A percentile compares a stretch with the other conserved stretches of the same genome.
phyloP scores from a whole-genome alignment of 2,113 vertebrate species.

The Tautogolabrus adspersus region DNA sequence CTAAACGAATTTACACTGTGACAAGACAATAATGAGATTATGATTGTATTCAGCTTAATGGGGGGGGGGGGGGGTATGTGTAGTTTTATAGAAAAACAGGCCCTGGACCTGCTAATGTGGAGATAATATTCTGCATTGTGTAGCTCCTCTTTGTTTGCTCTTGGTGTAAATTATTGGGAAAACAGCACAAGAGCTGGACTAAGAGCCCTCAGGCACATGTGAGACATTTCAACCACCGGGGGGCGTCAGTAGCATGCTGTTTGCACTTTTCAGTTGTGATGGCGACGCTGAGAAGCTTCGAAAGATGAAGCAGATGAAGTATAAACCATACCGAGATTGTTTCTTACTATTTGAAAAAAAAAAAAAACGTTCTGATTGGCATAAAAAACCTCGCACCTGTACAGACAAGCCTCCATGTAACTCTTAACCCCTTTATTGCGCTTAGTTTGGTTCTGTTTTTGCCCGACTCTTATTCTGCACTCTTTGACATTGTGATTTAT shows the following conservation, averaged over 20 bases:
- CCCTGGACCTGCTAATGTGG: not conserved
- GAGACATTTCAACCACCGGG: conserved; percentile 40
- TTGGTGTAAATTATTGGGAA: not conserved
- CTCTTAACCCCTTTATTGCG: too few species aligned
- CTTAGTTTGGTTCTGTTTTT: too few species aligned
- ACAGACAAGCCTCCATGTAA: too few species aligned
- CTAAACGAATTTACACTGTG: too few species aligned
- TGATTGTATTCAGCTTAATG: too few species aligned
- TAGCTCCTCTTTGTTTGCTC: not conserved
- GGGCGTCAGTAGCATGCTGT: conserved; percentile 36
- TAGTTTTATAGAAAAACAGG: not conserved
- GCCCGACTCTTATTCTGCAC: too few species aligned
- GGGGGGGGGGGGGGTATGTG: too few species aligned
- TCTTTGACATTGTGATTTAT: too few species aligned
- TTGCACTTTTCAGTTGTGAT: not conserved
- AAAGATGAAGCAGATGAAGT: not conserved
- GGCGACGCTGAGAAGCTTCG: not conserved
- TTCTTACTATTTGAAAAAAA: not conserved
- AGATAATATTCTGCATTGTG: not conserved
- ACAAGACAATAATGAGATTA: too few species aligned
- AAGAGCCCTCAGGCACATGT: not conserved
- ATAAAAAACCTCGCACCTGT: not conserved
- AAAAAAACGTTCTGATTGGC: conserved; percentile 10
- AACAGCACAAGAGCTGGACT: too few species aligned
- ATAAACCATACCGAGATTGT: not conserved